A percentile compares a stretch with the other conserved stretches of the same genome.
Conservation (phyloP, 2,797 vertebrate species). For the Gallinago stenura region DNA sequence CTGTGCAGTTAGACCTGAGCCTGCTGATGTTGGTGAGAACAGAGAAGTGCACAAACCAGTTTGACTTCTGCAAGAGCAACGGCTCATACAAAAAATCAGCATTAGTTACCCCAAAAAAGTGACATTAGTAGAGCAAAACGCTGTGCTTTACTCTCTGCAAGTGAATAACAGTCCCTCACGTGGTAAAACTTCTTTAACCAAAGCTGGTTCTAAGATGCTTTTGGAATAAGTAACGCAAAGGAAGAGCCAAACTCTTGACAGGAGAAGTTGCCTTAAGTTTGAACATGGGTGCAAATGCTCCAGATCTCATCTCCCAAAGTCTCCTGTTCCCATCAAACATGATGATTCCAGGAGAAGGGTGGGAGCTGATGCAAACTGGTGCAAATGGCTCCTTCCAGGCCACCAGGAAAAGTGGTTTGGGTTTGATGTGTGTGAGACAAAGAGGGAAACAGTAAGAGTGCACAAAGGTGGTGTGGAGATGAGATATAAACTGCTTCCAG, state of each 20-base stretch:
- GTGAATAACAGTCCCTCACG: background rate
- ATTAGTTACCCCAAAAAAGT: background rate
- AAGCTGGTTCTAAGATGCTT: background rate
- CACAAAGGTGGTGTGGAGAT: background rate
- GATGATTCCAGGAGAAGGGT: background rate
- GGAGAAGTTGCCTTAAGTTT: background rate
- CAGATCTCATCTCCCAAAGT: background rate
- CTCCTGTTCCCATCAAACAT: background rate
- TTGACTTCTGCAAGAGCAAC: background rate
- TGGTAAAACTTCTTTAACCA: background rate
- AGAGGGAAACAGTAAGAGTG: background rate
- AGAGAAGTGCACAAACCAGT: background rate
- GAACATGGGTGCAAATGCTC: fast-evolving
- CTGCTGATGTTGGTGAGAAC: background rate
- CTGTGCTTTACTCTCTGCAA: background rate
- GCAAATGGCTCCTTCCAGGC: background rate
- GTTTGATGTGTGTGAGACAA: fast-evolving
- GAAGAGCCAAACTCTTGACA: background rate
- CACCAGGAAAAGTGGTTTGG: fast-evolving
- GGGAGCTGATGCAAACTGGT: fast-evolving
- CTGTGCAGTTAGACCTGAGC: fast-evolving
- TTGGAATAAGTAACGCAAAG: background rate
- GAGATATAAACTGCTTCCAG: background rate
- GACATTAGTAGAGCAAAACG: background rate
- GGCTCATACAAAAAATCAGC: background rate